Base-by-base conservation (phyloP, 53 echinoderm and acorn worm species). In the Actinopyga echinites region DNA sequence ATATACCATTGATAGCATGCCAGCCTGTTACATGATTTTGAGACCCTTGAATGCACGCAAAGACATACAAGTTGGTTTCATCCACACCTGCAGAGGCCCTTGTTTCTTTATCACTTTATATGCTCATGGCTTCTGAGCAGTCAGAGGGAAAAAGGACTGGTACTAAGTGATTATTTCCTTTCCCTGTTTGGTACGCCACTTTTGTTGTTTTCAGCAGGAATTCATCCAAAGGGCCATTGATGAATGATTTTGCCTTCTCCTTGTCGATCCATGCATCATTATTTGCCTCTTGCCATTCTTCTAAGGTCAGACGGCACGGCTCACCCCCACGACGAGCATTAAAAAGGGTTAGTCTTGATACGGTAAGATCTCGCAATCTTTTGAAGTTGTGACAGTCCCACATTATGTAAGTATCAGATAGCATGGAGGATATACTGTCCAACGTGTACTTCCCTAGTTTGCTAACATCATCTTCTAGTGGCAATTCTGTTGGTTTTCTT, bases 91-190 rank as follows among this genome's bases (percentile, higher is more conserved):
- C 75, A 23, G 75, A 52, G 19, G 75, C 8, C 30, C 75, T 75
- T 79, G 67, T 36, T 90, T 74, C 83, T 2, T 24, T 21, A 40
- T 79, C 49, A 17, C 62, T 79, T 15, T 87, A 56, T 13, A 71
- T 25, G 59, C 66, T 64, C 79, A 92, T 84, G 22, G 88, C 83
- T 36, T 82, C 66, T 8, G 82, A 25, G 31, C 75, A 75, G 77
- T 92, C 92, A 22, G 17, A 11, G 23, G 89, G 92, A n/a, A 92
- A 75, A 17, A 92, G n/a, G n/a, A n/a, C n/a, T n/a, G n/a, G n/a
- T n/a, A n/a, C n/a, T n/a, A n/a, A n/a, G n/a, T n/a, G n/a, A n/a
- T n/a, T n/a, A n/a, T n/a, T n/a, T n/a, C n/a, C n/a, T n/a, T n/a
- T n/a, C n/a, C n/a, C n/a, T n/a, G n/a, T n/a, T n/a, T n/a, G n/a